Conservation (phyloP, 2,797 vertebrate species). For the Coracias cyanogaster region DNA sequence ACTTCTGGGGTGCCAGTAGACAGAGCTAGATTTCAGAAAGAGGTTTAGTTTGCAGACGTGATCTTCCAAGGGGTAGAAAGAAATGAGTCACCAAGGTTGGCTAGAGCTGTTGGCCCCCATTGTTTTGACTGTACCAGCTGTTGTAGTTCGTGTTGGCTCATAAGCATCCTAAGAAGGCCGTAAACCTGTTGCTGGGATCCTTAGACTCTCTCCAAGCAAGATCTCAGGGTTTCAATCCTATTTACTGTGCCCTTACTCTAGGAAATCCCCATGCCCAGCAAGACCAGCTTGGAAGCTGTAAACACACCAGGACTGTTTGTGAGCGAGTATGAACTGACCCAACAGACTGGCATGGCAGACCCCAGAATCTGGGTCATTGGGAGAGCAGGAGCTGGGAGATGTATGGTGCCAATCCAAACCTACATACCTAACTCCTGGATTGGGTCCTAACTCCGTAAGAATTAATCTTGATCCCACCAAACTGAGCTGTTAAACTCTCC, state of each 20-base stretch:
- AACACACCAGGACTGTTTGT: not conserved
- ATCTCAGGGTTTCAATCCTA: not conserved
- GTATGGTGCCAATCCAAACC: not conserved
- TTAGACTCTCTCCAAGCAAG: not conserved
- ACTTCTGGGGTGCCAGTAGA: constrained; percentile 19
- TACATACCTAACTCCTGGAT: not conserved
- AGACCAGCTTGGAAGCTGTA: not conserved
- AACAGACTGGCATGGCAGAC: not conserved
- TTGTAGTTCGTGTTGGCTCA: not conserved
- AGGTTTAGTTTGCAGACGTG: not conserved
- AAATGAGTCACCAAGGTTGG: not conserved
- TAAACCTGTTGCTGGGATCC: constrained; percentile 11
- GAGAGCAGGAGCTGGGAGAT: not conserved
- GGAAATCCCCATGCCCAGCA: not conserved
- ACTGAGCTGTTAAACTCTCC: not conserved
- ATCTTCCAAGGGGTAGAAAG: constrained; percentile 25
- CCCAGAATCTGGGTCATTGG: not conserved
- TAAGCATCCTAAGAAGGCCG: not conserved
- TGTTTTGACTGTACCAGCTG: constrained; percentile 15
- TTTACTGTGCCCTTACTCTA: not conserved
- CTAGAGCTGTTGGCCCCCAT: not conserved
- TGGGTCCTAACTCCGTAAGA: not conserved
- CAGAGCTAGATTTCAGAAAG: constrained; percentile 16
- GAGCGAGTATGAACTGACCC: not conserved
- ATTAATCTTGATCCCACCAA: not conserved